Evolutionary conservation across 1,140 invertebrate species (phyloP).

Genomic region (Pentalonia nigronervosa): DNA sequence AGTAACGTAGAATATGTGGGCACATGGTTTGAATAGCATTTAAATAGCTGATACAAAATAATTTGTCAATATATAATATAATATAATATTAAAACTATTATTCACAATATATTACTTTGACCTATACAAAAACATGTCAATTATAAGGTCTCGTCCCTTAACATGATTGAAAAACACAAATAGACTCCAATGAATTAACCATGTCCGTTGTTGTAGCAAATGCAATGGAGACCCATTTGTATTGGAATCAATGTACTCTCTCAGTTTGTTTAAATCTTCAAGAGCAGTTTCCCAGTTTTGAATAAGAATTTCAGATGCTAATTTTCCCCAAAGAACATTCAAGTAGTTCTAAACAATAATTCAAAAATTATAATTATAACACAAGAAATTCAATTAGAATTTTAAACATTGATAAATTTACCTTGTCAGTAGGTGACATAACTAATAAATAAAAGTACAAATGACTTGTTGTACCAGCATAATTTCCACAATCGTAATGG

Average conservation of each 20-base stretch:
- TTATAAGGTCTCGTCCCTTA: slow-evolving; percentile 94
- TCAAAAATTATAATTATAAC: slow-evolving; percentile 50
- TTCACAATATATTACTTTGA: slow-evolving; percentile 74
- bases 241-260: slow-evolving; percentile 94
- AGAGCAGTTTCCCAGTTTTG: slow-evolving; percentile 98
- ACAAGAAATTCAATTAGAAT: not conserved
- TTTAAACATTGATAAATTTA: slow-evolving; percentile 63
- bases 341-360: slow-evolving; percentile 84
- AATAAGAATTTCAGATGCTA: slow-evolving; percentile 96
- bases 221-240: slow-evolving; percentile 85
- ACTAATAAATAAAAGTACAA: slow-evolving; percentile 96
- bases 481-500: slow-evolving; percentile 98
- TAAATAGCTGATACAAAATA: slow-evolving; percentile 76
- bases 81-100: not conserved
- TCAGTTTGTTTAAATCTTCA: slow-evolving; percentile 93
- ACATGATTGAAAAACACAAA: slow-evolving; percentile 99
- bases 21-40: slow-evolving; percentile 99
- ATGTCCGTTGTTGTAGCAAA: slow-evolving; percentile 94
- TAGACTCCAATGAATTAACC: slow-evolving; percentile 99
- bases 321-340: slow-evolving; percentile 96
- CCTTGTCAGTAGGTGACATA: slow-evolving; percentile 89
- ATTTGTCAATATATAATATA: not conserved
- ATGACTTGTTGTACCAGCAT: slow-evolving; percentile 91
- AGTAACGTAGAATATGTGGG: slow-evolving; percentile 97
- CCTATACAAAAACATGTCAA: slow-evolving; percentile 96